Evolutionary conservation across 1,140 invertebrate genomes (phyloP).

Genomic region (Melitaea cinxia): DNA sequence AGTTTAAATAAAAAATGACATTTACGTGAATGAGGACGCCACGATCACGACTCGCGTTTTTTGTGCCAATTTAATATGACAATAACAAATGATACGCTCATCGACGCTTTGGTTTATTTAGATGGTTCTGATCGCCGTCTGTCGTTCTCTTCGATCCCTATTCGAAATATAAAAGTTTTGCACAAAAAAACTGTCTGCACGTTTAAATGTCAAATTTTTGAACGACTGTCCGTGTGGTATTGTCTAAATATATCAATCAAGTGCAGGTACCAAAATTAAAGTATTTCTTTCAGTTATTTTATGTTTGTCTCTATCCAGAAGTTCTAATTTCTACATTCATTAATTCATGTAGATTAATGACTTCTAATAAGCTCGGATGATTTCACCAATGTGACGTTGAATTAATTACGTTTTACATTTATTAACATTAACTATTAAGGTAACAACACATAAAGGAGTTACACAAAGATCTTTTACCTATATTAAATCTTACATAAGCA

Average conservation of each 20-base stretch:
- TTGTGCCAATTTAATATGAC: constrained; percentile 57
- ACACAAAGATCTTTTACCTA: too few relatives aligned
- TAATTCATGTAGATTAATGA: too few relatives aligned
- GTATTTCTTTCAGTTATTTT: neutral
- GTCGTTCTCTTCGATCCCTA: constrained; percentile 9
- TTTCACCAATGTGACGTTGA: too few relatives aligned
- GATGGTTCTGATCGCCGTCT: constrained; percentile 12
- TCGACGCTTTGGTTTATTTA: constrained; percentile 35
- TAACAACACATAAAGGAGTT: too few relatives aligned
- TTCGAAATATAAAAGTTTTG: constrained; percentile 8
- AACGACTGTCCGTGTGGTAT: constrained; percentile 6
- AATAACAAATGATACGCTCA: constrained; percentile 53
- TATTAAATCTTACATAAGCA: too few relatives aligned
- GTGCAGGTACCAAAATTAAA: neutral
- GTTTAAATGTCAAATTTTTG: constrained; percentile 27
- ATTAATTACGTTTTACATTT: too few relatives aligned
- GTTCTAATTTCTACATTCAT: neutral
- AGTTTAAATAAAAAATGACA: constrained; percentile 64
- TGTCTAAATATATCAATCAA: constrained; percentile 8
- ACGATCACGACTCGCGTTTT: constrained; percentile 52
- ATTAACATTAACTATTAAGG: too few relatives aligned
- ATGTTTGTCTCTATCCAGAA: too few relatives aligned
- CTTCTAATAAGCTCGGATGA: too few relatives aligned
- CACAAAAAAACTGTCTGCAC: constrained; percentile 25
- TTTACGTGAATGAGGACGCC: constrained; percentile 59